phyloP scores from a whole-genome alignment of 2,888 invertebrate genomes.

The Eupithecia insigniata region DNA sequence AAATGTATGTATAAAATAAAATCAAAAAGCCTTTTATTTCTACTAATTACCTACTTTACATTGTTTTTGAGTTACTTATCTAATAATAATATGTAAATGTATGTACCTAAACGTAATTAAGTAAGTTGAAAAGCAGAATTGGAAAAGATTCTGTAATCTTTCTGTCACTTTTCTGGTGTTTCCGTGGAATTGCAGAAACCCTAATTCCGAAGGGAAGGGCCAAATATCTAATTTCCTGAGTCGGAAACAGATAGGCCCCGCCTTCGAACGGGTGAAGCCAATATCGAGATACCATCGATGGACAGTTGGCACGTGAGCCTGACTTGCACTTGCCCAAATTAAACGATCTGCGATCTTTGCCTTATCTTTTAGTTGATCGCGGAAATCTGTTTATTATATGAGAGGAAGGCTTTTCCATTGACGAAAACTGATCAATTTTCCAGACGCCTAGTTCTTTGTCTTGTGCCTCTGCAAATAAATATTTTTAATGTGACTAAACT shows the following conservation, averaged over 20 bases:
- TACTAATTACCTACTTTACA: no score
- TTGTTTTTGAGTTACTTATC: no score
- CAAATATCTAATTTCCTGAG: conserved; percentile 28
- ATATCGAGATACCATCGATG: conserved; percentile 30
- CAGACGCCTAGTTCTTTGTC: not conserved
- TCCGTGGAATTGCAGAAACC: conserved; percentile 5
- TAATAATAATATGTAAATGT: no score
- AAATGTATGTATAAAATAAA: no score
- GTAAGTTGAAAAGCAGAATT: not conserved
- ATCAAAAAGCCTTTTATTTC: no score
- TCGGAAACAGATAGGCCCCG: conserved; percentile 30
- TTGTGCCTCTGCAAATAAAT: not conserved
- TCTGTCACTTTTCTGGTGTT: not conserved
- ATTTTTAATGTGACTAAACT: no score
- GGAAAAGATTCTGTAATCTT: not conserved
- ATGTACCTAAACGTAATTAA: no score
- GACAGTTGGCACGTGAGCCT: conserved; percentile 27
- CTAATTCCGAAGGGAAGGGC: conserved; percentile 12
- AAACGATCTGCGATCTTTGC: conserved; percentile 2
- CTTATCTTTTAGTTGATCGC: not conserved
- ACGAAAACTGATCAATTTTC: not conserved
- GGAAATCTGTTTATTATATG: not conserved
- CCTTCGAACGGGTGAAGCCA: conserved; percentile 51
- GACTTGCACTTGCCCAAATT: conserved; percentile 26
- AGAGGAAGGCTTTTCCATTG: not conserved